A percentile compares a stretch with the other conserved stretches of the same genome.
Conservation (phyloP, 2,888 invertebrate genomes). For the Gymnocheta viridis region DNA sequence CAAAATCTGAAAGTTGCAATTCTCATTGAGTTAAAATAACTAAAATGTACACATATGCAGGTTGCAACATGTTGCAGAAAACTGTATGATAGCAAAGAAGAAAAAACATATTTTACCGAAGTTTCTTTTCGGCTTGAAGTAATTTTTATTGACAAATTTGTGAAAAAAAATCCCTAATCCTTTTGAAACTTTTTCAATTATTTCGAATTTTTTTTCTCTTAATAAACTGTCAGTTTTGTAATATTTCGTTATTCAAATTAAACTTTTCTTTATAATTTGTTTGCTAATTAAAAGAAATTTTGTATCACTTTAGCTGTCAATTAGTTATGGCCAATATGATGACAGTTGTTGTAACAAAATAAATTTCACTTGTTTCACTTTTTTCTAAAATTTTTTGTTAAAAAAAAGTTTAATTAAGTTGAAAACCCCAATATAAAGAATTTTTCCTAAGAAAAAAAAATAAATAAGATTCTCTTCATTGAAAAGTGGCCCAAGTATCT, state of each 20-base stretch:
- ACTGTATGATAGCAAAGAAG: too few relatives aligned
- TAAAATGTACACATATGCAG: not conserved
- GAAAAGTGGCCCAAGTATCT: conserved; percentile 69
- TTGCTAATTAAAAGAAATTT: conserved; percentile 72
- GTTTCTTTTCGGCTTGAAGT: too few relatives aligned
- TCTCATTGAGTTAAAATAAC: not conserved
- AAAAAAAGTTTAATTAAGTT: conserved; percentile 72
- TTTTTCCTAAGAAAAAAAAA: not conserved
- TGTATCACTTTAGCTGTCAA: conserved; percentile 72
- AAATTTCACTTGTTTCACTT: too few relatives aligned
- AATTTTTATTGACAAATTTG: not conserved
- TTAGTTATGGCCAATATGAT: conserved; percentile 72
- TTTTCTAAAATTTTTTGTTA: conserved; percentile 20
- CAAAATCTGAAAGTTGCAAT: not conserved
- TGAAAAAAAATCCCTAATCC: not conserved
- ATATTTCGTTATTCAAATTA: conserved; percentile 22
- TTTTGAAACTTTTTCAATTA: conserved; percentile 12
- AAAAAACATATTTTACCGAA: too few relatives aligned
- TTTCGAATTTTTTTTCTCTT: not conserved
- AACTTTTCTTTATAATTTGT: conserved; percentile 43
- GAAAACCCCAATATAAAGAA: conserved; percentile 63
- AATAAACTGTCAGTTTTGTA: conserved; percentile 3
- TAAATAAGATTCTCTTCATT: conserved; percentile 35
- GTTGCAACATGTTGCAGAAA: not conserved
- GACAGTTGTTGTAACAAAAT: conserved; percentile 67